phyloP scores from a whole-genome alignment of 2,888 invertebrate genomes.

The Acleris cristana region DNA sequence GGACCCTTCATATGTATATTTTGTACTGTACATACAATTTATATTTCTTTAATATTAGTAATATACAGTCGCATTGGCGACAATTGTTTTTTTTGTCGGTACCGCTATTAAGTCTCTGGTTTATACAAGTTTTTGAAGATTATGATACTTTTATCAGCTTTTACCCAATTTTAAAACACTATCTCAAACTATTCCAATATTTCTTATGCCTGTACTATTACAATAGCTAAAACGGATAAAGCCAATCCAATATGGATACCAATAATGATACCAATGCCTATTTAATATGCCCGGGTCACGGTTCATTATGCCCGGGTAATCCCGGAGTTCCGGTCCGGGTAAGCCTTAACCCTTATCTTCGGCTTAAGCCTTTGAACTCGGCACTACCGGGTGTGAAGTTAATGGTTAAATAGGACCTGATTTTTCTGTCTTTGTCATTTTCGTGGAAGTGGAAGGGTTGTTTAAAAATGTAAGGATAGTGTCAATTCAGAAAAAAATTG shows the following conservation, averaged over 20 bases:
- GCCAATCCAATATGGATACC: slow-evolving; percentile 7
- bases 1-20: no score
- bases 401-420: background rate
- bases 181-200: no score
- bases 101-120: no score
- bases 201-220: background rate
- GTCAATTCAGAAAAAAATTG: no score
- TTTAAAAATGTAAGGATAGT: background rate
- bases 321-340: slow-evolving; percentile 19
- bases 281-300: slow-evolving; percentile 35
- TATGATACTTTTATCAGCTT: no score
- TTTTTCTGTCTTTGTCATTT: background rate
- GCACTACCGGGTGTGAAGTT: slow-evolving; percentile 4
- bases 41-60: no score
- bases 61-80: no score
- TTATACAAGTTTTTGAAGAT: no score
- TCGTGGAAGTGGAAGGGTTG: background rate
- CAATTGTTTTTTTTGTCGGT: no score
- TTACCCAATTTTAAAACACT: no score
- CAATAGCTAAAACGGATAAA: background rate
- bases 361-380: slow-evolving; percentile 26
- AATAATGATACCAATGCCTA: slow-evolving; percentile 20
- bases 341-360: slow-evolving; percentile 14
- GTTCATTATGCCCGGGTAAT: slow-evolving; percentile 37
- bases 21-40: no score